Percentiles rank a stretch among this genome's conserved stretches.
These are phyloP conservation scores for Myanophis thanlyinensis DNA, from an alignment of 2,113 vertebrate species.

Conservation along the genomic window DNA sequence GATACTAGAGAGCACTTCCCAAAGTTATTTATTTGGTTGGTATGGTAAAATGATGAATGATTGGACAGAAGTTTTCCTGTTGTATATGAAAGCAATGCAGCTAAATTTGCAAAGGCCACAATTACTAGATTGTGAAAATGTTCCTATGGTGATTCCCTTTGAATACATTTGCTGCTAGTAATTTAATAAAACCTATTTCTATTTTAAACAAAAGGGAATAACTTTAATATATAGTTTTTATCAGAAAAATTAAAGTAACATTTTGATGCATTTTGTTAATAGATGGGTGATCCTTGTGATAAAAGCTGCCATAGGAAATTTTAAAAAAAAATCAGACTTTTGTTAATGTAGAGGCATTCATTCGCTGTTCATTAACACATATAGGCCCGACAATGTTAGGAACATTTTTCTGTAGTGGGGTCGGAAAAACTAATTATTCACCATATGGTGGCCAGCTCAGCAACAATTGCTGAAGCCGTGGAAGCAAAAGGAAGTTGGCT, in stretches of 20 bases:
- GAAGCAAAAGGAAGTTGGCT: constrained; percentile 81
- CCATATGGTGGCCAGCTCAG: constrained; percentile 91
- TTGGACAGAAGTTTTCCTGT: too few relatives aligned
- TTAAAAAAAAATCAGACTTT: constrained; percentile 51
- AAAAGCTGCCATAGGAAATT: constrained; percentile 47
- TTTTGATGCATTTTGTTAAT: neutral
- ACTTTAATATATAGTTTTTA: neutral
- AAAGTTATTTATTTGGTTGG: neutral
- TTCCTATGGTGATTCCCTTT: constrained; percentile 32
- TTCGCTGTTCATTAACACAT: constrained; percentile 76
- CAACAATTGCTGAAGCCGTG: constrained; percentile 79
- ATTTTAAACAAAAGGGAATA: constrained; percentile 29
- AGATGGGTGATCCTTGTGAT: neutral
- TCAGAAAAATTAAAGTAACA: neutral
- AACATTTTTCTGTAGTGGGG: constrained; percentile 83
- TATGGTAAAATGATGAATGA: neutral
- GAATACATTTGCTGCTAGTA: neutral
- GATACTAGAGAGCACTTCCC: neutral
- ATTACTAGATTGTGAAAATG: constrained; percentile 36
- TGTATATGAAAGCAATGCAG: neutral
- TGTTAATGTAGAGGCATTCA: constrained; percentile 91
- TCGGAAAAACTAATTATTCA: constrained; percentile 96
- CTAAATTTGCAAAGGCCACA: constrained; percentile 27
- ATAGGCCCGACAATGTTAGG: constrained; percentile 73
- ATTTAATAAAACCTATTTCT: constrained; percentile 25